Conservation (phyloP, 1,140 invertebrate species). For the Drosophila ficusphila region DNA sequence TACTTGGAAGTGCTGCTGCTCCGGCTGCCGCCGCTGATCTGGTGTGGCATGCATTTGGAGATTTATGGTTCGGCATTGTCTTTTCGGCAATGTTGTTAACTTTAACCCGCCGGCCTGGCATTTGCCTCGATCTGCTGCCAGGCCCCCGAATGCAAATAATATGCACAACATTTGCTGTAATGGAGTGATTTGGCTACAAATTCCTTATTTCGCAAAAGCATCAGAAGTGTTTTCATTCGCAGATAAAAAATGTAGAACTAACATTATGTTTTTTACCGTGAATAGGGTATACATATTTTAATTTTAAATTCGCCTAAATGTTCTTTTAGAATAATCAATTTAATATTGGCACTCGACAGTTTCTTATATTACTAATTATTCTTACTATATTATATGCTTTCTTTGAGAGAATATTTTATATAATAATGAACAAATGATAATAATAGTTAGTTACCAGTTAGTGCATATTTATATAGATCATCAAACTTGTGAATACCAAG, state of each 20-base stretch:
- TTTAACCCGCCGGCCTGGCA: conserved; percentile 64
- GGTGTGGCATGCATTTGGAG: conserved; percentile 79
- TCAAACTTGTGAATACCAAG: too few relatives aligned
- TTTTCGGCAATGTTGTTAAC: conserved; percentile 75
- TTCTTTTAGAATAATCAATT: neutral
- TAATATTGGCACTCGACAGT: too few relatives aligned
- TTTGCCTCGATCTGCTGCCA: conserved; percentile 48
- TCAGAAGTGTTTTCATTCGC: neutral
- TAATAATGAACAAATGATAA: too few relatives aligned
- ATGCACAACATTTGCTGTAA: conserved; percentile 67
- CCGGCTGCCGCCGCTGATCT: conserved; percentile 26
- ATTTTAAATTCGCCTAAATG: neutral
- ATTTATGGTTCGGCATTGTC: conserved; percentile 80
- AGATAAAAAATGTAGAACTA: fast-evolving
- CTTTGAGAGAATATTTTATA: too few relatives aligned
- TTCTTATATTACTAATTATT: too few relatives aligned
- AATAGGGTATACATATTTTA: too few relatives aligned
- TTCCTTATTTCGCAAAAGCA: neutral
- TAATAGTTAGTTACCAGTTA: too few relatives aligned
- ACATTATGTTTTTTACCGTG: too few relatives aligned
- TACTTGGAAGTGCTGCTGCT: conserved; percentile 73
- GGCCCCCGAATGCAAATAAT: conserved; percentile 65
- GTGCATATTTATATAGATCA: too few relatives aligned
- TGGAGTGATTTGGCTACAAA: conserved; percentile 45
- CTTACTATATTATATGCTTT: too few relatives aligned